Percentiles rank a stretch among this genome's conserved stretches.
These are phyloP conservation scores for Aphaenogaster rudis DNA, from an alignment of 1,140 invertebrate genomes.

Conservation along the genomic window DNA sequence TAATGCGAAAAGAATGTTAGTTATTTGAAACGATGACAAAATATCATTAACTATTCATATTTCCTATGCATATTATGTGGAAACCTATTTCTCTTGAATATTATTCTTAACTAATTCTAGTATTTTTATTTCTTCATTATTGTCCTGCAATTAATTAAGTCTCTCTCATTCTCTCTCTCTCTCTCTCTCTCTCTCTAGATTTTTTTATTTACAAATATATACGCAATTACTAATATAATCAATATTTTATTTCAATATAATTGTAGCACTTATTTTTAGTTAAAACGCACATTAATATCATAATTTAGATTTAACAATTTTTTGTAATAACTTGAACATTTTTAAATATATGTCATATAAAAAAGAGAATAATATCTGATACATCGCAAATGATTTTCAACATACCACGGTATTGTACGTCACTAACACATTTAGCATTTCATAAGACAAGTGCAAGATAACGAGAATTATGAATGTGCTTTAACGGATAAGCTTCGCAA, in stretches of 20 bases:
- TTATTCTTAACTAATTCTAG: not conserved
- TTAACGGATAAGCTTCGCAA: not conserved
- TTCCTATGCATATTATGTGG: not conserved
- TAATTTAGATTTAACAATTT: not conserved
- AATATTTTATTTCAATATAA: not conserved
- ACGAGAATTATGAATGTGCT: not conserved
- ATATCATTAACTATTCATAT: not conserved
- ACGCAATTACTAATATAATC: not conserved
- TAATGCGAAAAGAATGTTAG: not conserved
- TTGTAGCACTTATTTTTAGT: not conserved
- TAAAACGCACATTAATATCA: constrained; percentile 7
- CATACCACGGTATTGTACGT: not conserved
- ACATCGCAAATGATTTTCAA: not conserved
- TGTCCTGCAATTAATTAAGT: not conserved
- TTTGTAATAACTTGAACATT: not conserved
- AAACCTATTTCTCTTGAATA: constrained; percentile 3
- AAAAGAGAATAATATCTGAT: not conserved
- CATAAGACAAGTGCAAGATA: constrained; percentile 29
- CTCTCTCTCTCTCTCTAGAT: not conserved
- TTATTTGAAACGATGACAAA: not conserved
- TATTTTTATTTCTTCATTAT: not conserved
- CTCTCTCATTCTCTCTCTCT: not conserved
- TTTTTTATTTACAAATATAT: not conserved
- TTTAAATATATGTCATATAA: not conserved
- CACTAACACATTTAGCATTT: constrained; percentile 16